Conservation (phyloP, 1,140 invertebrate genomes). For the Leptinotarsa lineolata region DNA sequence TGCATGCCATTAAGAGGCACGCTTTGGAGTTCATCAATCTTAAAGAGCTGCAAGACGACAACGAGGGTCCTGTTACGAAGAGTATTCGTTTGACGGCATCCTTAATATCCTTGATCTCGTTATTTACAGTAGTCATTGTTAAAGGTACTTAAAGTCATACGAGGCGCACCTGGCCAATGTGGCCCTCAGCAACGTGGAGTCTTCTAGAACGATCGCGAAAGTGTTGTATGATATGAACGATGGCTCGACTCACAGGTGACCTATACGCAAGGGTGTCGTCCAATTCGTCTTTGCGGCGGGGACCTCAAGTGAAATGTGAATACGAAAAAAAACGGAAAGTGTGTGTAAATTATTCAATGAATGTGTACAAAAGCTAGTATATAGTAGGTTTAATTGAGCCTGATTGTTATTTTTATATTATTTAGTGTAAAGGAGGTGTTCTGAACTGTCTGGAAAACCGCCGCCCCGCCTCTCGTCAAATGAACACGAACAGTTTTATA, state of each 20-base stretch:
- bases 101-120: slow-evolving; percentile 97
- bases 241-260: slow-evolving; percentile 54
- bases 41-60: slow-evolving; percentile 91
- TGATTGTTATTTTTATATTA: slow-evolving; percentile 58
- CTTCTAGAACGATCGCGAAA: slow-evolving; percentile 91
- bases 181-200: slow-evolving; percentile 92
- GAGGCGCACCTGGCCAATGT: slow-evolving; percentile 90
- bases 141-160: slow-evolving; percentile 90
- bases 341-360: slow-evolving; percentile 51
- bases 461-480: slow-evolving; percentile 2
- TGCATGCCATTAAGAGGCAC: slow-evolving; percentile 92
- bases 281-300: neutral
- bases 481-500: slow-evolving; percentile 36
- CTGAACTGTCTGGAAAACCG: slow-evolving; percentile 36
- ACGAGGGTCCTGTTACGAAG: slow-evolving; percentile 98
- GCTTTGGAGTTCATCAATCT: slow-evolving; percentile 87
- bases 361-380: slow-evolving; percentile 53
- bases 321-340: slow-evolving; percentile 34
- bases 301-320: slow-evolving; percentile 37
- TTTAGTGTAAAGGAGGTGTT: slow-evolving; percentile 51
- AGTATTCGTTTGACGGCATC: slow-evolving; percentile 96
- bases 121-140: slow-evolving; percentile 86
- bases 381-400: slow-evolving; percentile 51
- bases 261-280: slow-evolving; percentile 33
- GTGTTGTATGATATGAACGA: slow-evolving; percentile 89